Percentiles rank a stretch among this genome's conserved stretches.
These are phyloP conservation scores for Baccha elongata DNA, from an alignment of 2,888 invertebrate species.

Conservation along the genomic window DNA sequence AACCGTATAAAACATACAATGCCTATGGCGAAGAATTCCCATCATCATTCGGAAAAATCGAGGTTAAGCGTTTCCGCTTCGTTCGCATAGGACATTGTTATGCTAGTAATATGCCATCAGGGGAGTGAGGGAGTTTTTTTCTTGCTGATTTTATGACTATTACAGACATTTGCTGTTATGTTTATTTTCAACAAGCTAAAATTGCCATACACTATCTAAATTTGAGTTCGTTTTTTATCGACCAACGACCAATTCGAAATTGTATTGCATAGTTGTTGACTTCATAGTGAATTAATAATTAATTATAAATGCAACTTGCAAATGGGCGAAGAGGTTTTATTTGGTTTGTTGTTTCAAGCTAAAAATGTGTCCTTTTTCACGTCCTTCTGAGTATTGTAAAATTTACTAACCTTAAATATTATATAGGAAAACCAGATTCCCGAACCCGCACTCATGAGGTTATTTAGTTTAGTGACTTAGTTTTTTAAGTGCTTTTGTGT, in stretches of 20 bases:
- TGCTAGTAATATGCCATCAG: constrained; percentile 18
- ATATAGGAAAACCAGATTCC: no score
- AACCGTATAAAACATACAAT: neutral
- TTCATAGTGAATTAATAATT: constrained; percentile 16
- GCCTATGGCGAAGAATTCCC: constrained; percentile 8
- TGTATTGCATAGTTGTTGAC: neutral
- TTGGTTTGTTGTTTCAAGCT: no score
- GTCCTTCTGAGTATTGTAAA: no score
- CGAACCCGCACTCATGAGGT: no score
- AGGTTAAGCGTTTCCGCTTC: constrained; percentile 31
- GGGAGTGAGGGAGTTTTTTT: constrained; percentile 5
- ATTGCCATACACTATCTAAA: neutral
- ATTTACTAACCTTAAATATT: no score
- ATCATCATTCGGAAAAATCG: constrained; percentile 18
- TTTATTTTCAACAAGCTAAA: constrained; percentile 26
- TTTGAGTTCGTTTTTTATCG: neutral
- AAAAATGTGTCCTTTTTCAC: no score
- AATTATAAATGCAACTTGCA: constrained; percentile 33
- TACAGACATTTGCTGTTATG: constrained; percentile 4
- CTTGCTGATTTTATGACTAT: constrained; percentile 1
- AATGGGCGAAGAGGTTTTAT: constrained; percentile 4
- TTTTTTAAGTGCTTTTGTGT: no score
- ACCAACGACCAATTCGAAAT: constrained; percentile 8
- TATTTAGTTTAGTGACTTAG: no score
- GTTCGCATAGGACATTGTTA: constrained; percentile 16